phyloP scores from a whole-genome alignment of 2,113 vertebrate genomes.

The Hucho hucho region DNA sequence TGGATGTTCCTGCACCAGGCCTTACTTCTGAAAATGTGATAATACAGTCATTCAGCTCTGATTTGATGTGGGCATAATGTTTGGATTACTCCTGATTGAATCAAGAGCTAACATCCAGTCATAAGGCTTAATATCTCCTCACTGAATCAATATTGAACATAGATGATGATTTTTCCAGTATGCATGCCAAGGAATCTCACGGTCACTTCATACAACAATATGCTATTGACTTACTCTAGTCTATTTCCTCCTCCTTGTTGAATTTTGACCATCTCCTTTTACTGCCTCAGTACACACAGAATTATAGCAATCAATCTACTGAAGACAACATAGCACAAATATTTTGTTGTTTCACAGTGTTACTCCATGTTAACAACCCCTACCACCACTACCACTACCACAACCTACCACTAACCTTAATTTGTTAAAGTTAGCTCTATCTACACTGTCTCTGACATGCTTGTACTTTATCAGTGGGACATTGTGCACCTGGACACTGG shows the following conservation, averaged over 20 bases:
- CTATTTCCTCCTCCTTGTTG: not conserved
- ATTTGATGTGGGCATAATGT: not conserved
- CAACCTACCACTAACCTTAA: not conserved
- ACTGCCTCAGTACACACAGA: not conserved
- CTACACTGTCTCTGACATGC: slow-evolving; percentile 50
- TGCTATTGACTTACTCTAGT: not conserved
- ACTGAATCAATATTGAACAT: not conserved
- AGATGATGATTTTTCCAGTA: not conserved
- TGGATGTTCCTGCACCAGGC: too few species aligned
- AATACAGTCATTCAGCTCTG: too few species aligned
- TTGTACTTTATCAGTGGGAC: slow-evolving; percentile 58
- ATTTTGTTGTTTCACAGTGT: slow-evolving; percentile 61
- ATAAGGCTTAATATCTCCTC: not conserved
- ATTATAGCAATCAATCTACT: slow-evolving; percentile 46
- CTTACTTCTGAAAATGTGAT: too few species aligned
- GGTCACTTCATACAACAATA: not conserved
- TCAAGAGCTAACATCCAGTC: not conserved
- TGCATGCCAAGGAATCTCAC: not conserved
- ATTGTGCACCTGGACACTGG: slow-evolving; percentile 54
- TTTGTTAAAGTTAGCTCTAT: slow-evolving; percentile 37
- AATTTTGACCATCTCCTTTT: not conserved
- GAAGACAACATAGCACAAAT: slow-evolving; percentile 50
- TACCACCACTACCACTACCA: slow-evolving; percentile 28
- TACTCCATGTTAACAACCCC: slow-evolving; percentile 56
- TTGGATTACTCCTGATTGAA: not conserved